Base-by-base conservation (phyloP, 92 coral and sea anemone species). In the Metridium senile region DNA sequence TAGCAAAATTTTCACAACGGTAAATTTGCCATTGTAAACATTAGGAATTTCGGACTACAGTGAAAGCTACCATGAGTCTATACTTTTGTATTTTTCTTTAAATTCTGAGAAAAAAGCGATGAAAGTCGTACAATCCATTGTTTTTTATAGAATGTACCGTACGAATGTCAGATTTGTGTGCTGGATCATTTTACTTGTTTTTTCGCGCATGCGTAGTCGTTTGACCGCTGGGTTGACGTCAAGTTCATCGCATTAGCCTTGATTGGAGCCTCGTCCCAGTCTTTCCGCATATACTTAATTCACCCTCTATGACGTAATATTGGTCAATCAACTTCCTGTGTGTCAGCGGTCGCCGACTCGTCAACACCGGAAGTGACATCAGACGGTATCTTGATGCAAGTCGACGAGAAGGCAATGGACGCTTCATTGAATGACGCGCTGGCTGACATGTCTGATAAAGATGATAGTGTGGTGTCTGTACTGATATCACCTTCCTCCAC, bases 331-430 rank as follows among this genome's bases (percentile, higher is more conserved):
- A 73, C 78, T 58, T 73, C 78, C 47, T 53, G 77, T 8, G 34
- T 20, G 9, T 47, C 62, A n/a, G 9, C 52, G 9, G 30, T 6
- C 39, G 31, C 33, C 2, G 82, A 39, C 25, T 53, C 25, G 13
- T 79, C 84, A 16, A 54, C 76, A 58, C 20, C 58, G 6, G 63
- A 65, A 8, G 83, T 47, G 16, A 68, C 58, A 6, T 91, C 93
- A 1, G 91, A 85, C 0, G 97, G 87, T 19, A 91, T 81, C 51
- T 92, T 92, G 66, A 90, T 85, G 63, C 97, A 91, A 10, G 97
- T 89, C 26, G 97, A 91, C 1, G 97, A 91, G 66, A 91, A 91
- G 1, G 89, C 93, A 23, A 91, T 91, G 9, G 97, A 91, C 0
- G 89, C 80, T 26, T 87, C 98, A 54, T 87, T 88, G 47, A 89